Evolutionary conservation across 2,888 invertebrate species (phyloP).

Genomic region (Encarsia formosa): DNA sequence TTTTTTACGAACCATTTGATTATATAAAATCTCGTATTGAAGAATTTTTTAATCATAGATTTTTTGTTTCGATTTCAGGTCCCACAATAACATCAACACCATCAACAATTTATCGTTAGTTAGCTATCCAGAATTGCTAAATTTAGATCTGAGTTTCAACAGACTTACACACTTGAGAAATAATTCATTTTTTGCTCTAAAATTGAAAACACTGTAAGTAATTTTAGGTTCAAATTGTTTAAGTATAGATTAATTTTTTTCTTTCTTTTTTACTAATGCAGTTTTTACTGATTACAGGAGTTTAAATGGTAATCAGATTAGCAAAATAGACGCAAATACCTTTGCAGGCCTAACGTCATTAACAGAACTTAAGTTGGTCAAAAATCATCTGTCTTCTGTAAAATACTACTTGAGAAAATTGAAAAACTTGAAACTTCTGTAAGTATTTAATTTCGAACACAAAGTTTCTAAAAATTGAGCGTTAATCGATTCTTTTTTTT

Average conservation of each 20-base stretch:
- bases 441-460: background rate
- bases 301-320: conserved; percentile 71
- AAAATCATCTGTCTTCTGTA: conserved; percentile 68
- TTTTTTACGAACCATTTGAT: background rate
- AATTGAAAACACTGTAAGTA: conserved; percentile 55
- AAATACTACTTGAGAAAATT: conserved; percentile 67
- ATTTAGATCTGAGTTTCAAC: conserved; percentile 64
- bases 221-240: background rate
- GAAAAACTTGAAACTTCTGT: background rate
- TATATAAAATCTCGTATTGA: background rate
- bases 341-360: conserved; percentile 70
- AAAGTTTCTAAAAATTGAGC: no score
- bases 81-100: conserved; percentile 54
- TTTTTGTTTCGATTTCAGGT: conserved; percentile 42
- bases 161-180: conserved; percentile 57
- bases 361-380: conserved; percentile 72
- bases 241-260: background rate
- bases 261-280: background rate
- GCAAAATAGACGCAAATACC: conserved; percentile 65
- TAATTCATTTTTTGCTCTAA: conserved; percentile 60
- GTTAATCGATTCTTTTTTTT: no score
- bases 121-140: conserved; percentile 55
- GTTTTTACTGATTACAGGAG: conserved; percentile 53
- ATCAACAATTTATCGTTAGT: conserved; percentile 53
- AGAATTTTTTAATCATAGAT: background rate